These are phyloP conservation scores for Hemibagrus guttatus DNA, from an alignment of 2,797 vertebrate species.

Conservation along the genomic window DNA sequence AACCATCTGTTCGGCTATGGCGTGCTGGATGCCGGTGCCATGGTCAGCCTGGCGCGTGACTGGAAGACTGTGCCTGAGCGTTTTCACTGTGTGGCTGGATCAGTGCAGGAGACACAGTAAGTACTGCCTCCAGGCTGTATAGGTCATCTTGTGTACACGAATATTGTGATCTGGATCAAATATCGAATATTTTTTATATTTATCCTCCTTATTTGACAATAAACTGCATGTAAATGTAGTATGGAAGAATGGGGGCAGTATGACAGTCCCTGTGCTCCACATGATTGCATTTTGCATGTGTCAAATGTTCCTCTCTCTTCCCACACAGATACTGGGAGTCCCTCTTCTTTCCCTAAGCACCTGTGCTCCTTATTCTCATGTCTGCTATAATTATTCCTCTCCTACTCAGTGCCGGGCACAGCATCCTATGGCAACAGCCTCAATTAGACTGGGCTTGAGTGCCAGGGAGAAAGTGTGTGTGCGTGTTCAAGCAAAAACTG, in stretches of 20 bases:
- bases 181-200: neutral
- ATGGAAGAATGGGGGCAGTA: constrained; percentile 49
- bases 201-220: neutral
- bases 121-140: constrained; percentile 64
- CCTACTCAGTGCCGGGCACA: constrained; percentile 51
- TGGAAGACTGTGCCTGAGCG: constrained; percentile 97
- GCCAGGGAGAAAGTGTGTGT: constrained; percentile 22
- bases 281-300: constrained; percentile 47
- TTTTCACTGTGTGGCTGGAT: constrained; percentile 96
- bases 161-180: neutral
- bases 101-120: constrained; percentile 90
- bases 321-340: constrained; percentile 12
- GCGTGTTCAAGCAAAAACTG: neutral
- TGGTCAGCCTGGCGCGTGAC: constrained; percentile 97
- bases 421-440: constrained; percentile 63
- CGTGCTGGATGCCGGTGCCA: constrained; percentile 93
- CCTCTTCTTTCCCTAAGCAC: constrained; percentile 12
- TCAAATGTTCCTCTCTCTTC: constrained; percentile 18
- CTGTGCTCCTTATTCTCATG: constrained; percentile 54
- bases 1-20: constrained; percentile 98
- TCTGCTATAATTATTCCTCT: constrained; percentile 64
- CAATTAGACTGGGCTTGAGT: constrained; percentile 58
- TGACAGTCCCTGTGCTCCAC: constrained; percentile 36
- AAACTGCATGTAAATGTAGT: neutral
- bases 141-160: neutral